phyloP scores from a whole-genome alignment of 1,140 invertebrate species.

The Ephestia elutella region DNA sequence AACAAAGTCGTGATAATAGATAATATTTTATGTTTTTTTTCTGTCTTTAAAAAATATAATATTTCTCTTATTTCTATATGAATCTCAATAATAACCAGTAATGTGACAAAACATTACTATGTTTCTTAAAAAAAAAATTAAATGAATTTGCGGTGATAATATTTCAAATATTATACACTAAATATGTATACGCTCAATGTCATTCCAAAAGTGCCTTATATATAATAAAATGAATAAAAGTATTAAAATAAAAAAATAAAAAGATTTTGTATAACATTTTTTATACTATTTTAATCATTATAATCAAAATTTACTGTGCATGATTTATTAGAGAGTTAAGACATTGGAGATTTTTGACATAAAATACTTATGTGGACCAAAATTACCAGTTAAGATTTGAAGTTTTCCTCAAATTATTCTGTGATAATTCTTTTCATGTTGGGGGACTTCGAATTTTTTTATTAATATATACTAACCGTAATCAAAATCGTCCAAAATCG shows the following conservation, averaged over 20 bases:
- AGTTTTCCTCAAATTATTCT: conserved; percentile 64
- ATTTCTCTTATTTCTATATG: conserved; percentile 20
- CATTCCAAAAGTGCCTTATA: conserved; percentile 60
- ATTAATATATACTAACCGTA: conserved; percentile 15
- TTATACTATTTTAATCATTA: background rate
- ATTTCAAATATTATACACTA: conserved; percentile 10
- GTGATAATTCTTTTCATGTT: conserved; percentile 69
- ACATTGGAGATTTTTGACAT: background rate
- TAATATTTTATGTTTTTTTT: conserved; percentile 29
- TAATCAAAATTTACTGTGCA: conserved; percentile 10
- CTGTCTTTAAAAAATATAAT: conserved; percentile 5
- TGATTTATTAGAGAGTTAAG: conserved; percentile 4
- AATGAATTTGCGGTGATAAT: conserved; percentile 27
- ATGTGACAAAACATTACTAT: conserved; percentile 36
- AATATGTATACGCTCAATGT: conserved; percentile 50
- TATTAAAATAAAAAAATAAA: conserved; percentile 11
- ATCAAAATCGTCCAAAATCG: conserved; percentile 14
- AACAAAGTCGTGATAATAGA: conserved; percentile 55
- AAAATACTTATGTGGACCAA: conserved; percentile 28
- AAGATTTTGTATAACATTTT: background rate
- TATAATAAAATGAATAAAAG: conserved; percentile 20
- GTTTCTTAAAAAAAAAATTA: conserved; percentile 15
- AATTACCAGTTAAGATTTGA: conserved; percentile 48
- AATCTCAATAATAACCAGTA: conserved; percentile 44
- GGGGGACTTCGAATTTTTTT: conserved; percentile 60